Base-by-base conservation (phyloP, 2,888 invertebrate species). In the Hyposoter dolosus region DNA sequence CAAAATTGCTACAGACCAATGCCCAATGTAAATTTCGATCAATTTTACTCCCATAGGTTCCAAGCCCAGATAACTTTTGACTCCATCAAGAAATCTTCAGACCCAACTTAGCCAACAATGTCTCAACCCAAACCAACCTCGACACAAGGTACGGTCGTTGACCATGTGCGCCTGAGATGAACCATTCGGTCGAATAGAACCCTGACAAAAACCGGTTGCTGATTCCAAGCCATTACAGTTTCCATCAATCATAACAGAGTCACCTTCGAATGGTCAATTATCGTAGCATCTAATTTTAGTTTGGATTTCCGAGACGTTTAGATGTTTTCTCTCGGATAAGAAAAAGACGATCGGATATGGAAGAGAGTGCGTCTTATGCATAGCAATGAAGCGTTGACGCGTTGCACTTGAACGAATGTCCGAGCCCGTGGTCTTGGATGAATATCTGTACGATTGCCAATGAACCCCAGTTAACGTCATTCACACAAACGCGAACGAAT, bases 341-440 rank as follows among this genome's bases (percentile, higher is more conserved):
- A 47, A 60, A 74, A 76, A 45, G 35, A 66, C 56, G n/a, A 53
- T 9, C 68, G 23, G n/a, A 28, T 17, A 28, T 65, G 40, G 43
- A 32, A 17, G 53, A 53, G 66, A 81, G 47, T 32, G 47, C 60
- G 23, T 74, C 15, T 63, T 45, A 17, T 23, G 83, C 66, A 81
- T 74, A 74, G 47, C 50, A 83, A 83, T 81, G 28, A 32, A 56
- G 47, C 28, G 68, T 53, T 3, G 15, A 75, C 43, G 53, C 72
- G 76, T 71, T 81, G 81, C 63, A 77, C 80, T 81, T 78, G 83
- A 86, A 83, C 81, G 72, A 69, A 69, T 77, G 69, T 47, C 15
- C 45, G 78, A 77, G 77, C 74, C 77, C 23, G 65, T 65, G 85
- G 40, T 83, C 75, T 79, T 83, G 79, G 79, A 83, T 78, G 60